Base-by-base conservation (phyloP, 2,888 invertebrate genomes). In the Pecten maximus region DNA sequence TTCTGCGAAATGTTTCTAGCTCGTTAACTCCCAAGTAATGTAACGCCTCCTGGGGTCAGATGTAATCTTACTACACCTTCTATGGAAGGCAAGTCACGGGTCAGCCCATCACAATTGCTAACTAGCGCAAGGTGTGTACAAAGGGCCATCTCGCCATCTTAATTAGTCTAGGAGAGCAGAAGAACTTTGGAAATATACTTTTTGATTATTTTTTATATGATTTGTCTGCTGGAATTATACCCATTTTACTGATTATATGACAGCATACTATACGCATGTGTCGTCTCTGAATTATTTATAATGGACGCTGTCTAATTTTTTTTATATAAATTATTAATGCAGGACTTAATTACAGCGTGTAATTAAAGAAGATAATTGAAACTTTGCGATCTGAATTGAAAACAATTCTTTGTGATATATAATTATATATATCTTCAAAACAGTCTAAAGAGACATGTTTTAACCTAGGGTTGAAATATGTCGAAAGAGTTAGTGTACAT, bases 1-100 rank as follows among this genome's bases (percentile, higher is more conserved):
- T 87, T 89, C 89, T 40, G 89, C 40, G 48, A 89, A 88, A 89
- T 87, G 50, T 89, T 91, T 91, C 89, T 88, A 89, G 88, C 88
- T 91, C 91, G 91, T 91, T 91, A 90, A 89, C 28, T 89, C 88
- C 50, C 40, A 88, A 86, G 91, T 88, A 91, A 91, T 89, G 88
- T 91, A 88, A 91, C 89, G 91, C 91, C 89, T 90, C 40, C 88
- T 40, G 40, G 87, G 91, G 87, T 91, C 87, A 90, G 88, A 88
- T 91, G 87, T 89, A 88, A 90, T 90, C 90, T 87, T 50, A 88
- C 0, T 74, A 35, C 35, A 28, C 74, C 74, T 74, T 16, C 74
- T 35, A 74, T 74, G 74, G 8, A 1, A 35, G 74, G 74, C 35
- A 35, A 28, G 74, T 74, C 16, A 74, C 74, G 74, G 74, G 74